phyloP scores from a whole-genome alignment of 2,797 vertebrate genomes.

The Anas georgica region DNA sequence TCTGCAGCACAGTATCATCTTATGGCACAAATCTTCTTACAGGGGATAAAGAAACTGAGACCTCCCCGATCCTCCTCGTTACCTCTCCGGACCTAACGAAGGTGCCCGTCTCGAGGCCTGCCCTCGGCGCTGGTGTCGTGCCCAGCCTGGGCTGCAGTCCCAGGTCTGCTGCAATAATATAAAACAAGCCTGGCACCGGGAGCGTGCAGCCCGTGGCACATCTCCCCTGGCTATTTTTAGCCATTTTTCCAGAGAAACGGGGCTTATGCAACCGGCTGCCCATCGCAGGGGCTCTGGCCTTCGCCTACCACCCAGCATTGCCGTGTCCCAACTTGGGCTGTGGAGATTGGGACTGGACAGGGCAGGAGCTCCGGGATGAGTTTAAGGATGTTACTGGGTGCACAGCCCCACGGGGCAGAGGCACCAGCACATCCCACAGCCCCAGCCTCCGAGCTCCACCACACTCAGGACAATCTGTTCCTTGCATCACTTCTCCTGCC shows the following conservation, averaged over 20 bases:
- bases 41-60: slow-evolving; percentile 61
- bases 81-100: not conserved
- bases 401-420: accelerated
- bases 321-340: not conserved
- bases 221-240: slow-evolving; percentile 43
- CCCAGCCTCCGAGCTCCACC: not conserved
- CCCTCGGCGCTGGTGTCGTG: not conserved
- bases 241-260: slow-evolving; percentile 25
- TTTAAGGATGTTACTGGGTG: not conserved
- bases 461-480: accelerated
- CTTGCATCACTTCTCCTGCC: not conserved
- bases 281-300: accelerated
- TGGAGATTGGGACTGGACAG: not conserved
- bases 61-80: not conserved
- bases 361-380: not conserved
- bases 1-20: slow-evolving; percentile 32
- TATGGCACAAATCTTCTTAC: slow-evolving; percentile 57
- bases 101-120: accelerated
- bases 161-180: not conserved
- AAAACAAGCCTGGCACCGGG: slow-evolving; percentile 6
- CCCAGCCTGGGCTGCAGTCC: not conserved
- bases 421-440: accelerated
- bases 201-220: not conserved
- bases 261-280: not conserved
- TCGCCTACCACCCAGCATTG: accelerated